Evolutionary conservation across 1,140 invertebrate genomes (phyloP).

Genomic region (Diorhabda carinulata): DNA sequence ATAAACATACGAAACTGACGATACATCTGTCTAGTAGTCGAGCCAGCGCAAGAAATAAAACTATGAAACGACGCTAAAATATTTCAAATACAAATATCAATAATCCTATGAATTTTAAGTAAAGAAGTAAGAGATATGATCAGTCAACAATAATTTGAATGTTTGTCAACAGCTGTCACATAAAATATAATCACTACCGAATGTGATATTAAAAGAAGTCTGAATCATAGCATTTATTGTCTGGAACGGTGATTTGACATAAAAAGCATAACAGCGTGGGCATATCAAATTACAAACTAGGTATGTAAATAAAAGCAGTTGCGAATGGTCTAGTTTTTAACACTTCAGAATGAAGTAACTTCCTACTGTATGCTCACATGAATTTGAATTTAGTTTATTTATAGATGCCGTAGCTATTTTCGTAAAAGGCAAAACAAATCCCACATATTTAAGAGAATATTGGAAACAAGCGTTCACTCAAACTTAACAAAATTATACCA

Average conservation of each 20-base stretch:
- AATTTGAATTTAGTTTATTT: slow-evolving; percentile 3
- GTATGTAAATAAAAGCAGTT: background rate
- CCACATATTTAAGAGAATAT: background rate
- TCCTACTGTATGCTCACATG: background rate
- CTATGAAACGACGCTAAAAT: no score
- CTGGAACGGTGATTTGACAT: background rate
- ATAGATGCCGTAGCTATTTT: slow-evolving; percentile 2
- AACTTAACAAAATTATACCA: no score
- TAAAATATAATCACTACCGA: no score
- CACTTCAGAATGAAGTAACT: slow-evolving; percentile 2
- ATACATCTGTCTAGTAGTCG: background rate
- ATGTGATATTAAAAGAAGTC: no score
- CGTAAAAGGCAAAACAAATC: background rate
- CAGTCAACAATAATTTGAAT: no score
- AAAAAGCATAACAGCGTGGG: background rate
- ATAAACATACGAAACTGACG: background rate
- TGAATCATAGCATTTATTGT: background rate
- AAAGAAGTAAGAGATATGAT: no score
- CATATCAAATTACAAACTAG: background rate
- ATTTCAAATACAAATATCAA: no score
- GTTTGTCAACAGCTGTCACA: no score
- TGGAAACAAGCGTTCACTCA: no score
- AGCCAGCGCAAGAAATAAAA: no score
- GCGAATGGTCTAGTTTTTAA: slow-evolving; percentile 1
- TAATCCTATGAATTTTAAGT: no score